Conservation (phyloP, 2,113 vertebrate genomes). For the Anguilla japonica region DNA sequence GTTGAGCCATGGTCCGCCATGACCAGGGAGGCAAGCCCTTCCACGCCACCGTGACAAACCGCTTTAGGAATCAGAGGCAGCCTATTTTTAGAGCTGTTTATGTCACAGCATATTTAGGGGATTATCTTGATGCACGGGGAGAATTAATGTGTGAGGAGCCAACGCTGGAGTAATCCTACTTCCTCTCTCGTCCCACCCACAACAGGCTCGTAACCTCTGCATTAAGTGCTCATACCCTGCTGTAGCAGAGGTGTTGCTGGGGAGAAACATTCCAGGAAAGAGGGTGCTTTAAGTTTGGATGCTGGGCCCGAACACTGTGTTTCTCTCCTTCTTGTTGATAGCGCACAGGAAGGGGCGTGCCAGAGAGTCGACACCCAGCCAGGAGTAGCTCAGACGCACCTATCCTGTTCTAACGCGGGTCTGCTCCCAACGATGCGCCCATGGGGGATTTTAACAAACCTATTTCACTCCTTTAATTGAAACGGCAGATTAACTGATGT, state of each 20-base stretch:
- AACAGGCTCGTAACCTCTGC: not conserved
- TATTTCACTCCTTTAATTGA: slow-evolving; percentile 46
- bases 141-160: slow-evolving; percentile 3
- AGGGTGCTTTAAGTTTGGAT: not conserved
- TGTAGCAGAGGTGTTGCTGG: not conserved
- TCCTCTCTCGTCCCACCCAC: slow-evolving; percentile 2
- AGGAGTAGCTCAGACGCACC: slow-evolving; percentile 16
- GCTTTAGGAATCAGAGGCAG: not conserved
- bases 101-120: not conserved
- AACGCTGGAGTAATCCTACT: slow-evolving; percentile 18
- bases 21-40: not conserved
- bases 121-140: not conserved
- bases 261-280: slow-evolving; percentile 7
- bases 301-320: not conserved
- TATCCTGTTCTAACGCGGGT: slow-evolving; percentile 7
- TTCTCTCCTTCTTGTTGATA: not conserved
- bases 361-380: slow-evolving; percentile 1
- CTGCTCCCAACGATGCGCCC: slow-evolving; percentile 24
- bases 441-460: slow-evolving; percentile 35
- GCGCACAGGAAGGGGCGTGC: slow-evolving; percentile 6
- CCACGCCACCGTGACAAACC: not conserved
- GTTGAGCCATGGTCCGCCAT: not conserved
- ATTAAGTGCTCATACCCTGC: not conserved
- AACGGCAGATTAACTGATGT: slow-evolving; percentile 58
- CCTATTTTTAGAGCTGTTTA: slow-evolving; percentile 16